A percentile compares a stretch with the other conserved stretches of the same genome.
Evolutionary conservation across 2,797 vertebrate species (phyloP).

Genomic region (Oreonectes daqikongensis): DNA sequence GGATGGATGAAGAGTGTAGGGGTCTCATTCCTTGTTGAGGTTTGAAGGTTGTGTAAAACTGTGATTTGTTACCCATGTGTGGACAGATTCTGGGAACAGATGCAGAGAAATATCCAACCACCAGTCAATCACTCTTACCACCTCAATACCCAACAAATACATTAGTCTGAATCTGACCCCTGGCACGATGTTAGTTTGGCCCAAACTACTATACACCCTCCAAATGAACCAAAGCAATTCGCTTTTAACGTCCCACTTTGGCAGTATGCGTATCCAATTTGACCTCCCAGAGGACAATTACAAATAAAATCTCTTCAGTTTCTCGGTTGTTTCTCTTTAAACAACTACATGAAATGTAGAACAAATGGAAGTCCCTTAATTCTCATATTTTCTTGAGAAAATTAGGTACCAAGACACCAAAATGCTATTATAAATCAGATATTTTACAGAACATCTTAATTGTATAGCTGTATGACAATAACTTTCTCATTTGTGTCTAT

Average conservation of each 20-base stretch:
- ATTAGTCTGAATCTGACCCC: conserved; percentile 16
- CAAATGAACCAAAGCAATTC: conserved; percentile 6
- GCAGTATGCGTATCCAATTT: neutral
- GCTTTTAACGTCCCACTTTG: neutral
- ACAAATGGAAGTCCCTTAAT: neutral
- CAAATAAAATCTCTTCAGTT: neutral
- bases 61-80: conserved; percentile 43
- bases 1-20: conserved; percentile 40
- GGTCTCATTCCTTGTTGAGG: conserved; percentile 44
- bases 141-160: conserved; percentile 26
- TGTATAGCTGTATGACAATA: neutral
- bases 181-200: conserved; percentile 10
- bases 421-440: neutral
- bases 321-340: neutral
- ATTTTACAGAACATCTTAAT: neutral
- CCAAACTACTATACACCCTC: conserved; percentile 1
- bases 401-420: too few relatives aligned
- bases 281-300: neutral
- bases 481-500: neutral
- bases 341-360: neutral
- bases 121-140: conserved; percentile 32
- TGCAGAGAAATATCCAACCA: conserved; percentile 28
- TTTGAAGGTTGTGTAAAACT: conserved; percentile 50
- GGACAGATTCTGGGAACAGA: conserved; percentile 44
- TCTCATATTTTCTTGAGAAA: too few relatives aligned